Conservation (phyloP, 92 coral and sea anemone species). For the Porites rus region DNA sequence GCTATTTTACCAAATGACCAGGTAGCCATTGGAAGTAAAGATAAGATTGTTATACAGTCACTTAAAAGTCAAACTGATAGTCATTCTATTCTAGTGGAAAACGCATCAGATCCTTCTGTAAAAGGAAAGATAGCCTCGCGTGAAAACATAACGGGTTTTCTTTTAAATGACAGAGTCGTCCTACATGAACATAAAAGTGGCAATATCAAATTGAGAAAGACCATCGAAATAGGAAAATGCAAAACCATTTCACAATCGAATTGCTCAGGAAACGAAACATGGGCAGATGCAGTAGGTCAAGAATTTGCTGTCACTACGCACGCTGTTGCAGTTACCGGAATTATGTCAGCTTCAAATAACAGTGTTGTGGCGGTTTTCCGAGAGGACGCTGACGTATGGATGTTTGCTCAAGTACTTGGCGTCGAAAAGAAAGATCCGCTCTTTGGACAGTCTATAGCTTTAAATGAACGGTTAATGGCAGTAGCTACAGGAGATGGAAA, state of each 20-base stretch:
- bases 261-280: conserved; percentile 47
- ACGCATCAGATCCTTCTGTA: neutral
- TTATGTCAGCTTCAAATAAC: conserved; percentile 19
- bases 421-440: conserved; percentile 35
- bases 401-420: conserved; percentile 50
- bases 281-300: conserved; percentile 72
- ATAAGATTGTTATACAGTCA: conserved; percentile 68
- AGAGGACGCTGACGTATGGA: conserved; percentile 59
- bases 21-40: conserved; percentile 65
- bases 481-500: conserved; percentile 46
- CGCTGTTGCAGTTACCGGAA: conserved; percentile 70
- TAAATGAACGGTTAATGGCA: conserved; percentile 60
- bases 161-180: conserved; percentile 35
- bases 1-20: conserved; percentile 61
- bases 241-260: conserved; percentile 5
- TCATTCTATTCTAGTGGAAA: conserved; percentile 17
- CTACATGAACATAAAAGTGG: conserved; percentile 47
- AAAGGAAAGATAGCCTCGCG: conserved; percentile 35
- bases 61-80: conserved; percentile 13
- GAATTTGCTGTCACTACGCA: conserved; percentile 50
- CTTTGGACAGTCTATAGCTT: conserved; percentile 68
- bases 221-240: conserved; percentile 3
- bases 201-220: neutral
- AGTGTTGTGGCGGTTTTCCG: conserved; percentile 78
- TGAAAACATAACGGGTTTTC: conserved; percentile 43